Evolutionary conservation across 1,140 invertebrate species (phyloP).

Genomic region (Papilio xuthus): DNA sequence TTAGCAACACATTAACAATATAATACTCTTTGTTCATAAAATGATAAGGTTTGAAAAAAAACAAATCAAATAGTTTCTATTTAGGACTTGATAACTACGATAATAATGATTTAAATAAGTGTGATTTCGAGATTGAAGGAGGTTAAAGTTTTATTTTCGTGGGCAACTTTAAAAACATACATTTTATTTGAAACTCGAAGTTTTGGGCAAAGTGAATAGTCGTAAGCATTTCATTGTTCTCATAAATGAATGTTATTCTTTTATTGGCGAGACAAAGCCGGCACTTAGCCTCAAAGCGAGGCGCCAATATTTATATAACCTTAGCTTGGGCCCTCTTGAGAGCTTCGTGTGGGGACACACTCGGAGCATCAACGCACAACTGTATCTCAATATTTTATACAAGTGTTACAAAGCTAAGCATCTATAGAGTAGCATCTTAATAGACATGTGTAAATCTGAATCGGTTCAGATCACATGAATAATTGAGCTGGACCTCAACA

Average conservation of each 20-base stretch:
- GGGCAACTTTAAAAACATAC: background rate
- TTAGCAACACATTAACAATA: no score
- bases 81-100: no score
- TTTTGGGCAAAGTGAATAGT: conserved; percentile 39
- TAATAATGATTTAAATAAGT: no score
- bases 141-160: background rate
- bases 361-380: background rate
- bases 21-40: no score
- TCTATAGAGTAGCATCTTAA: background rate
- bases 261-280: conserved; percentile 74
- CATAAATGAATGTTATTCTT: conserved; percentile 77
- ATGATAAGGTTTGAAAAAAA: no score
- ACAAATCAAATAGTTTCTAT: no score
- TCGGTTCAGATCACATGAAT: no score
- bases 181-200: conserved; percentile 27
- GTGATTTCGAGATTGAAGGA: background rate
- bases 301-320: conserved; percentile 75
- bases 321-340: conserved; percentile 53
- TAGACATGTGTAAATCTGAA: no score
- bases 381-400: background rate
- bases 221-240: conserved; percentile 61
- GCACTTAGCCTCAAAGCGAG: conserved; percentile 68
- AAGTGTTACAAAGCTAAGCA: background rate
- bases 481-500: no score
- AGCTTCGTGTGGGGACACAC: conserved; percentile 29